These are phyloP conservation scores for Pyrrhia umbra DNA, from an alignment of 2,888 invertebrate species.

Conservation along the genomic window DNA sequence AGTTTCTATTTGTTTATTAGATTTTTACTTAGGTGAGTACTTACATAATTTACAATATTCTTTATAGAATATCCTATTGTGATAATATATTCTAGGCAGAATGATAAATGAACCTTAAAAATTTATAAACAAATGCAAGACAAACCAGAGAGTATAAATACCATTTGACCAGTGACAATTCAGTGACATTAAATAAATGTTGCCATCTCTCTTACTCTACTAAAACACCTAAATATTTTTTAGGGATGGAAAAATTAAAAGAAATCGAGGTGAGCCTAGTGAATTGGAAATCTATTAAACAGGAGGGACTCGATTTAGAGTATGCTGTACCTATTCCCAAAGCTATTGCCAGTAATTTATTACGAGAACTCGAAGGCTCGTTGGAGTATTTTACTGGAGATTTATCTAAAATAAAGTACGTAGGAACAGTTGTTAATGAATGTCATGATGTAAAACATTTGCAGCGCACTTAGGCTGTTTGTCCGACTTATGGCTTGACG, in stretches of 20 bases:
- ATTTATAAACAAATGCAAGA: too few relatives aligned
- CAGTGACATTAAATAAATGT: too few relatives aligned
- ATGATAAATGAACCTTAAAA: too few relatives aligned
- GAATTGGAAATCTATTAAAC: constrained; percentile 79
- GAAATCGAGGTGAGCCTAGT: constrained; percentile 68
- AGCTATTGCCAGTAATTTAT: constrained; percentile 83
- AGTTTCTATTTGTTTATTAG: neutral
- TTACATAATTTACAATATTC: neutral
- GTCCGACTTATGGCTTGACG: too few relatives aligned
- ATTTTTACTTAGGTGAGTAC: neutral
- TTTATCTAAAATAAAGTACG: constrained; percentile 89
- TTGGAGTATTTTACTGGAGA: constrained; percentile 92
- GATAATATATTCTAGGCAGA: too few relatives aligned
- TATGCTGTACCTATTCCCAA: constrained; percentile 87
- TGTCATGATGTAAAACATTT: too few relatives aligned
- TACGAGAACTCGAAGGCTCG: constrained; percentile 88
- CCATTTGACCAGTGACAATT: too few relatives aligned
- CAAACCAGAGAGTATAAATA: too few relatives aligned
- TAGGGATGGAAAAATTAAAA: constrained; percentile 68
- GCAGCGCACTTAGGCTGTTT: too few relatives aligned
- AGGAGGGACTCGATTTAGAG: constrained; percentile 90
- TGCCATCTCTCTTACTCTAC: too few relatives aligned
- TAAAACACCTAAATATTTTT: constrained; percentile 22
- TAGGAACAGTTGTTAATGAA: neutral
- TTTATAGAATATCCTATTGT: too few relatives aligned